phyloP scores from a whole-genome alignment of 2,888 invertebrate species.

The Pammene fasciana region DNA sequence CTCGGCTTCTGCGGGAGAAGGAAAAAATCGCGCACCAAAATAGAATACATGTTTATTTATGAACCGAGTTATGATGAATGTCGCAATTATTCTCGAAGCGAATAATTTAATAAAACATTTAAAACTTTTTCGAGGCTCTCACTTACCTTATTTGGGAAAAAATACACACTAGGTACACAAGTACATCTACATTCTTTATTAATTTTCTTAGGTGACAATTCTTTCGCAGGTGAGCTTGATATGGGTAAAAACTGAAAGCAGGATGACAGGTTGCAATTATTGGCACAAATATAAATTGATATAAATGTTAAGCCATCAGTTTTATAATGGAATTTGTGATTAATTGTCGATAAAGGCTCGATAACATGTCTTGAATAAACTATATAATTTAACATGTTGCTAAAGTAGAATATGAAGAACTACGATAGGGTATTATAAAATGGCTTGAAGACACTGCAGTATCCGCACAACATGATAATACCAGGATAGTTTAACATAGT shows the following conservation, averaged over 20 bases:
- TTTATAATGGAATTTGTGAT: conserved; percentile 39
- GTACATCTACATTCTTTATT: conserved; percentile 26
- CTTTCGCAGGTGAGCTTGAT: conserved; percentile 15
- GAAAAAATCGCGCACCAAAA: conserved; percentile 31
- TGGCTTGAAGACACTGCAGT: background rate
- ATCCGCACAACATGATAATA: no score
- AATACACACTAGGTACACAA: background rate
- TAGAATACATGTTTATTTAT: conserved; percentile 38
- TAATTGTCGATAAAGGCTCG: conserved; percentile 22
- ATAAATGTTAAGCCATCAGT: conserved; percentile 31
- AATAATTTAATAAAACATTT: conserved; percentile 37
- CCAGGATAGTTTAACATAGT: background rate
- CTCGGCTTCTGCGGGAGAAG: conserved; percentile 1
- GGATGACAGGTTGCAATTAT: conserved; percentile 32
- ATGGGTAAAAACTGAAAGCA: conserved; percentile 22
- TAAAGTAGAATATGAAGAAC: background rate
- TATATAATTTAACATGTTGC: conserved; percentile 14
- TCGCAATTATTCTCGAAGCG: conserved; percentile 37
- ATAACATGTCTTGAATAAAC: conserved; percentile 32
- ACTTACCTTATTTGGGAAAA: conserved; percentile 28
- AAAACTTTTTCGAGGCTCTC: conserved; percentile 8
- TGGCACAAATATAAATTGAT: conserved; percentile 31
- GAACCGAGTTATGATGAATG: conserved; percentile 33
- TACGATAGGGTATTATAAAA: background rate
- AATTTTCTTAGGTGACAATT: conserved; percentile 2